A percentile compares a stretch with the other conserved stretches of the same genome.
These are phyloP conservation scores for Harpalus rubripes DNA, from an alignment of 2,888 invertebrate genomes.

Conservation along the genomic window DNA sequence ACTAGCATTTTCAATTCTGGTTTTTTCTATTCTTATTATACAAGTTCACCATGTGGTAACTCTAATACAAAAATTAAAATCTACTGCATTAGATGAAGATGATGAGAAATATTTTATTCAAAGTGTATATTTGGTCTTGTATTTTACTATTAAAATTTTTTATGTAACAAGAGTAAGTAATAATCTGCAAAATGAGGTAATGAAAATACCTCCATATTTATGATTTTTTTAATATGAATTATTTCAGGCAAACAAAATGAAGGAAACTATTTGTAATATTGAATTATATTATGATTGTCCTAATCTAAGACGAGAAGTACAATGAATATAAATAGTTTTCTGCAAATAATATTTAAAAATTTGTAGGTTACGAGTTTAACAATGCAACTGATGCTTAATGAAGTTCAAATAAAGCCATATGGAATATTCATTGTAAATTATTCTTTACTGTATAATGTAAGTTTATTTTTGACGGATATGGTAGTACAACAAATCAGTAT, in stretches of 20 bases:
- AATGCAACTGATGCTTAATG: not conserved
- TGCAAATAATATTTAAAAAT: not conserved
- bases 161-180: not conserved
- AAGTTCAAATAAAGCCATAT: not conserved
- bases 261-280: constrained; percentile 3
- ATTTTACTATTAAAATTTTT: not conserved
- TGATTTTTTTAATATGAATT: not conserved
- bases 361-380: constrained; percentile 1
- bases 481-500: too few species aligned
- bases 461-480: not conserved
- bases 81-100: not conserved
- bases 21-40: not conserved
- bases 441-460: constrained; percentile 13
- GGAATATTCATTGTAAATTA: constrained; percentile 8
- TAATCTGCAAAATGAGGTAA: constrained; percentile 1
- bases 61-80: not conserved
- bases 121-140: not conserved
- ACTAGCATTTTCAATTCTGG: not conserved
- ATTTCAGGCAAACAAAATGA: constrained; percentile 17
- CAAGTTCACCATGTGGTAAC: not conserved
- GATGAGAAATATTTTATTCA: too few species aligned
- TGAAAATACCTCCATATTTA: not conserved
- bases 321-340: not conserved
- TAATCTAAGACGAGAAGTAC: constrained; percentile 18
- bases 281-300: constrained; percentile 1